Conservation (phyloP, 2,797 vertebrate species). For the Siniperca undulata region DNA sequence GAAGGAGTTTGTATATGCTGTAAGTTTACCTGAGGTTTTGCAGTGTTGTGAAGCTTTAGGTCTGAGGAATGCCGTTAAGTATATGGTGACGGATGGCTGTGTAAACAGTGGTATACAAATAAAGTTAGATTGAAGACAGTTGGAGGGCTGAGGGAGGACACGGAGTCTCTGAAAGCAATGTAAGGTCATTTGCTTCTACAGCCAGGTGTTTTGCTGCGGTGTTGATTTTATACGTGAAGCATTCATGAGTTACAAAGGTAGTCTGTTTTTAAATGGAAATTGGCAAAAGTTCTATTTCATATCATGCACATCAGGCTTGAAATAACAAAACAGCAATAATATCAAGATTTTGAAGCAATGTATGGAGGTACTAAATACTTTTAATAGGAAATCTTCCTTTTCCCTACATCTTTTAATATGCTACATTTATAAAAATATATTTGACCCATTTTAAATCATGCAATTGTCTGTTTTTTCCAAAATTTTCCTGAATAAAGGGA, state of each 20-base stretch:
- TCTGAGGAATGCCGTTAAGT: constrained; percentile 62
- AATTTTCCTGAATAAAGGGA: background rate
- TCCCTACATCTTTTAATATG: background rate
- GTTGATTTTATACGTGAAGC: background rate
- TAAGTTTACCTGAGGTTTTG: constrained; percentile 59
- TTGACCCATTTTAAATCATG: background rate
- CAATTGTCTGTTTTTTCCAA: background rate
- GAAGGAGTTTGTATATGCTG: constrained; percentile 47
- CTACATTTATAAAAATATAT: background rate
- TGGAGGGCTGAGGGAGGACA: background rate
- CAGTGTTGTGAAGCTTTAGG: constrained; percentile 24
- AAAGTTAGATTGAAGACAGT: constrained; percentile 59
- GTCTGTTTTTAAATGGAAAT: background rate
- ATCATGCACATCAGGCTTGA: background rate
- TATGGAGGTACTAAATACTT: background rate
- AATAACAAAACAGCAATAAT: background rate
- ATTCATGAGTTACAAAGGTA: background rate
- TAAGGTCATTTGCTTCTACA: constrained; percentile 6
- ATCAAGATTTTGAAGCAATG: background rate
- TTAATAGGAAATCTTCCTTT: background rate
- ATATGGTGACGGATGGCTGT: constrained; percentile 53
- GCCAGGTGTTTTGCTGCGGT: constrained; percentile 8
- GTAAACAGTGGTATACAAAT: constrained; percentile 70
- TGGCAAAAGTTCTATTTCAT: background rate
- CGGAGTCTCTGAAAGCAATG: background rate